phyloP scores from a whole-genome alignment of 2,113 vertebrate genomes.

The Mormyrus iriodes region DNA sequence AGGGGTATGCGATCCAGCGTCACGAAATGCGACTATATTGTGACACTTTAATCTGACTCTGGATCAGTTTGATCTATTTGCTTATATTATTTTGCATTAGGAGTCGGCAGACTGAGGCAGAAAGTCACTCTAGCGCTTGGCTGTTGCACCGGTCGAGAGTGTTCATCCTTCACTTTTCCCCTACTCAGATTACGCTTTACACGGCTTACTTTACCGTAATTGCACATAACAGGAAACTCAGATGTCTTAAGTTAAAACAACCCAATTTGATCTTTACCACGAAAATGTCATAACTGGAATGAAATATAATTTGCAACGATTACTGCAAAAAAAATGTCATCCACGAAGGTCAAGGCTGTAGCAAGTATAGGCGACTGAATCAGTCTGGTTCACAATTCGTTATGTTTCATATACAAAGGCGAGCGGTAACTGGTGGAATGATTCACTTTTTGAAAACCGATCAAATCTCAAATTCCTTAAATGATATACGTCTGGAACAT shows the following conservation, averaged over 20 bases:
- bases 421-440: background rate
- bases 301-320: background rate
- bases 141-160: background rate
- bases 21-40: background rate
- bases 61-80: constrained; percentile 2
- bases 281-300: background rate
- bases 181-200: background rate
- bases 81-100: constrained; percentile 2
- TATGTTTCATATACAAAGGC: background rate
- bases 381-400: background rate
- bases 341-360: background rate
- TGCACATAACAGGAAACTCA: background rate
- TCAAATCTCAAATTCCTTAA: constrained; percentile 1
- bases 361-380: background rate
- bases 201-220: background rate
- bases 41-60: background rate
- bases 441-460: background rate
- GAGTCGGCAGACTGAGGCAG: background rate
- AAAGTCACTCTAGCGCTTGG: background rate
- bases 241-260: constrained; percentile 1
- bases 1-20: background rate
- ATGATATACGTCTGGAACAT: background rate
- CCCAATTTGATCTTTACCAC: background rate
- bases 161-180: background rate
- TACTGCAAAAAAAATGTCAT: background rate